phyloP scores from a whole-genome alignment of 2,113 vertebrate genomes.

The Clupea harengus region DNA sequence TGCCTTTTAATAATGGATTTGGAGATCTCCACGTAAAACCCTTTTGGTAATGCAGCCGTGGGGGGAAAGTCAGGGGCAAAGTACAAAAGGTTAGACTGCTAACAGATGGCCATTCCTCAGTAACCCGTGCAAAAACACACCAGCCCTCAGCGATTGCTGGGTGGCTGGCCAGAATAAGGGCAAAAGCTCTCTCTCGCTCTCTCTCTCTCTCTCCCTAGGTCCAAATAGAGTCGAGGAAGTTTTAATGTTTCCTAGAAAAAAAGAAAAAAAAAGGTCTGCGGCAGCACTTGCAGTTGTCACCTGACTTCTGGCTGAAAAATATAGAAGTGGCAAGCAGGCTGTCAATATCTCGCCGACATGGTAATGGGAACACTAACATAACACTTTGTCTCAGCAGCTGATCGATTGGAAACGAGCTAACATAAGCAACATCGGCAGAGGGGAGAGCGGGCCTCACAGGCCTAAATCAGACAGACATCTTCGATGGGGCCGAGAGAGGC shows the following conservation, averaged over 20 bases:
- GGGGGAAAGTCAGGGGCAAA: not conserved
- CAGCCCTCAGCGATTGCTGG: not conserved
- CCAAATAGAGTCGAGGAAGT: not conserved
- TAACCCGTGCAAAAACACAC: not conserved
- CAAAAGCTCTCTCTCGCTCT: not conserved
- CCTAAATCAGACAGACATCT: conserved; percentile 47
- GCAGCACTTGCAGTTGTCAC: conserved; percentile 1
- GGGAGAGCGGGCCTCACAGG: conserved; percentile 33
- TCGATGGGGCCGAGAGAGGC: conserved; percentile 34
- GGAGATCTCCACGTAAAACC: not conserved
- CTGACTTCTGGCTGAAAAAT: conserved; percentile 8
- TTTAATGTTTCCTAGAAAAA: not conserved
- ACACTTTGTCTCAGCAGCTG: conserved; percentile 45
- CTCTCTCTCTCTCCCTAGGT: not conserved
- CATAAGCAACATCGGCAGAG: conserved; percentile 43
- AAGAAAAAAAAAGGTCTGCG: not conserved
- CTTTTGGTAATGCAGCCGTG: not conserved
- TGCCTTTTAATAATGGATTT: not conserved
- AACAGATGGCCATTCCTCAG: conserved; percentile 3
- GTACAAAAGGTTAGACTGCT: conserved; percentile 3
- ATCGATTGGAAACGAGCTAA: conserved; percentile 48
- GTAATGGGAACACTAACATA: conserved; percentile 50
- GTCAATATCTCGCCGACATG: conserved; percentile 50
- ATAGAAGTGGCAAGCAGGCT: conserved; percentile 1
- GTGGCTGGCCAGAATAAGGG: not conserved